phyloP scores from a whole-genome alignment of 2,888 invertebrate genomes.

The Blera fallax region DNA sequence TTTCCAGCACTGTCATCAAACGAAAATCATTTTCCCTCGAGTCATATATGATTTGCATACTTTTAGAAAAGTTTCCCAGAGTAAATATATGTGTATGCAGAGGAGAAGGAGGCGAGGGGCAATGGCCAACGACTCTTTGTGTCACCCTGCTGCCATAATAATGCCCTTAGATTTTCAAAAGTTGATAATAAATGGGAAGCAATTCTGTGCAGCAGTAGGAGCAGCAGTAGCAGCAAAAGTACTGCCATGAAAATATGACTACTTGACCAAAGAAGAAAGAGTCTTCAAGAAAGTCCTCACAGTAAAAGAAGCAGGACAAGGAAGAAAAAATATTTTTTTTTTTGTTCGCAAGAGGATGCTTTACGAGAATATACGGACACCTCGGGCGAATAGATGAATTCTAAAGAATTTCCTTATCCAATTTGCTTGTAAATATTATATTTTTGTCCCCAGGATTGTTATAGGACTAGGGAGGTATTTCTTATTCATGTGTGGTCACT shows the following conservation, averaged over 20 bases:
- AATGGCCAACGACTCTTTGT: slow-evolving; percentile 44
- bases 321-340: slow-evolving; percentile 10
- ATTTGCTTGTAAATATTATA: slow-evolving; percentile 54
- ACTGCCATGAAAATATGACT: slow-evolving; percentile 58
- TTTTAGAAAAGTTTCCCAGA: slow-evolving; percentile 50
- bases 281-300: slow-evolving; percentile 45
- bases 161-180: slow-evolving; percentile 62
- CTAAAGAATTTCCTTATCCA: slow-evolving; percentile 63
- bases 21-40: slow-evolving; percentile 63
- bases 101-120: not conserved
- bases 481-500: slow-evolving; percentile 57
- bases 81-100: not conserved
- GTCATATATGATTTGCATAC: slow-evolving; percentile 70
- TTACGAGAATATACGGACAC: slow-evolving; percentile 52
- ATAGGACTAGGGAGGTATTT: not conserved
- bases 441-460: slow-evolving; percentile 23
- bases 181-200: slow-evolving; percentile 62
- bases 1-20: slow-evolving; percentile 49
- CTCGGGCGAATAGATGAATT: slow-evolving; percentile 62
- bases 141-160: slow-evolving; percentile 50
- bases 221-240: slow-evolving; percentile 25
- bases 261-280: slow-evolving; percentile 59
- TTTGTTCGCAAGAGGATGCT: slow-evolving; percentile 40
- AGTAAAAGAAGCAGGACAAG: not conserved
- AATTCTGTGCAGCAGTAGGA: slow-evolving; percentile 42